Evolutionary conservation across 2,888 invertebrate species (phyloP).

Genomic region (Drosophila vallismaia): DNA sequence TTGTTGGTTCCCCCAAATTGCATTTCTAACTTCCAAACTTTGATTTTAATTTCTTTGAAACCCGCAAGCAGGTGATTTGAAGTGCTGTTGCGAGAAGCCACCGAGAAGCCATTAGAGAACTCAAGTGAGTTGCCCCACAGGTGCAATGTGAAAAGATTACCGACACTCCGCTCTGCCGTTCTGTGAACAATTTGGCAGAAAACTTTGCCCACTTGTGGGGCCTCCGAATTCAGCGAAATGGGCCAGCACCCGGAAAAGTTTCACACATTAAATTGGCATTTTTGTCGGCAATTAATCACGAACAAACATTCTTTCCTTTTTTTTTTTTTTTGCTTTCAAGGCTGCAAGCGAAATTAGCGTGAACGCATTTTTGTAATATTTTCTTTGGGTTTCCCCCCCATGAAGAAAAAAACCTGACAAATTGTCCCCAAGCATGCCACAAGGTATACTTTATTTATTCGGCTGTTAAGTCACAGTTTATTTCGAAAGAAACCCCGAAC

Average conservation of each 20-base stretch:
- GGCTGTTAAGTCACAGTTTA: constrained; percentile 11
- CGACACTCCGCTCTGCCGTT: neutral
- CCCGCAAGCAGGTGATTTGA: neutral
- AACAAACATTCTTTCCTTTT: neutral
- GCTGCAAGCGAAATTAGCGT: constrained; percentile 13
- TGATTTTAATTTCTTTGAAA: neutral
- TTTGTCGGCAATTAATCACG: constrained; percentile 22
- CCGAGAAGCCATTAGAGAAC: neutral
- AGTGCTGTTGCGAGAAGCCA: neutral
- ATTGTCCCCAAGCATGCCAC: constrained; percentile 10
- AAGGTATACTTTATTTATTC: neutral
- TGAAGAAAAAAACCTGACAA: constrained; percentile 5
- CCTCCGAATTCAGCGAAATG: neutral
- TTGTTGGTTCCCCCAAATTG: neutral
- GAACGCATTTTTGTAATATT: constrained; percentile 7
- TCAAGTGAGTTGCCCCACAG: neutral
- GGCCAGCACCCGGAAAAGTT: neutral
- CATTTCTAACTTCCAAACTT: neutral
- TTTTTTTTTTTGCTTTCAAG: neutral
- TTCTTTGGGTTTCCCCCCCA: constrained; percentile 8
- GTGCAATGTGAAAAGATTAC: constrained; percentile 2
- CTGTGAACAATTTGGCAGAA: constrained; percentile 2
- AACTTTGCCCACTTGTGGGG: constrained; percentile 1
- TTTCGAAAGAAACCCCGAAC: neutral
- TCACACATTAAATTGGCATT: constrained; percentile 6